Conservation (phyloP, 2,113 vertebrate species). For the Megalops atlanticus region DNA sequence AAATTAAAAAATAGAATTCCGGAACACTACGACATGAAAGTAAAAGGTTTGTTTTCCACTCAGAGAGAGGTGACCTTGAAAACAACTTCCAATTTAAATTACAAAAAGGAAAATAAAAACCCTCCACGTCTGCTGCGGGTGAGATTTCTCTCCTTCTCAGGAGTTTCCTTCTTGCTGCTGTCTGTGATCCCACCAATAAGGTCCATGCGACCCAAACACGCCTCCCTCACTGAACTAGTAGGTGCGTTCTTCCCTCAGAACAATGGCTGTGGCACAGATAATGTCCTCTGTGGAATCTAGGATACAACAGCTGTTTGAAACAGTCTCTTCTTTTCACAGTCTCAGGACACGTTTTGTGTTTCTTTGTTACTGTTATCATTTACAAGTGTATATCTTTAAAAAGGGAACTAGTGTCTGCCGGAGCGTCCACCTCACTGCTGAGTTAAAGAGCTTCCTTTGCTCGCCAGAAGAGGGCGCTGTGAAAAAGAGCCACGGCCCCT, state of each 20-base stretch:
- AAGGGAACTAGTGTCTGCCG: constrained; percentile 1
- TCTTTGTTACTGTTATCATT: not conserved
- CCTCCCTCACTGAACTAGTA: constrained; percentile 21
- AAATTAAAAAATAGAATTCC: constrained; percentile 52
- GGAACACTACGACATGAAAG: constrained; percentile 57
- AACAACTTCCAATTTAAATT: constrained; percentile 60
- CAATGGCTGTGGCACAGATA: not conserved
- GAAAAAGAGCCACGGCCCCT: not conserved
- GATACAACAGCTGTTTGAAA: constrained; percentile 10
- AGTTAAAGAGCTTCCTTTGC: not conserved
- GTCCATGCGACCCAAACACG: constrained; percentile 20
- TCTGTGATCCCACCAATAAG: constrained; percentile 42
- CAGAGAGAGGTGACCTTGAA: constrained; percentile 40
- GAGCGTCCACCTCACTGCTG: not conserved
- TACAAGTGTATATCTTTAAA: constrained; percentile 7
- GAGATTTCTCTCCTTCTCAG: constrained; percentile 26
- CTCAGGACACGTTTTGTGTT: constrained; percentile 6
- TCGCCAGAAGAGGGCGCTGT: not conserved
- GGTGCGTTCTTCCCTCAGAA: constrained; percentile 24
- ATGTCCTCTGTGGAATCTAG: constrained; percentile 15
- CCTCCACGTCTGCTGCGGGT: constrained; percentile 49
- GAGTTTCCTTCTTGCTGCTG: constrained; percentile 17
- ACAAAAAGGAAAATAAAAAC: constrained; percentile 61
- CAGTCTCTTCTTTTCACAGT: not conserved
- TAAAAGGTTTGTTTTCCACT: constrained; percentile 50